phyloP scores from a whole-genome alignment of 92 coral and sea anemone species.

The Parazoanthus swiftii region DNA sequence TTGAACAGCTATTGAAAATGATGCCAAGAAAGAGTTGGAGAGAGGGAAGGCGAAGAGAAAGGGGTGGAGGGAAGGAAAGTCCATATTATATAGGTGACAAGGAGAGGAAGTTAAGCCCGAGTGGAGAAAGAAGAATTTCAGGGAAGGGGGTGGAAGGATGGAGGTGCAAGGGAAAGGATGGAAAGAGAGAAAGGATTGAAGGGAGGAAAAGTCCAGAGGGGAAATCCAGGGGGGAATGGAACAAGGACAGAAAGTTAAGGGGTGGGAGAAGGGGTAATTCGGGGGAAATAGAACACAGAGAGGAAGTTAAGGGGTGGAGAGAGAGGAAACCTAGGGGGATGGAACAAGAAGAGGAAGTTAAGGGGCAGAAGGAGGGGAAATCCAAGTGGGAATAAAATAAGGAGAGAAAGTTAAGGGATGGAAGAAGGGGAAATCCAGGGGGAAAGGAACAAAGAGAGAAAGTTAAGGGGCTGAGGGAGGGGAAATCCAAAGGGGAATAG shows the following conservation, averaged over 20 bases:
- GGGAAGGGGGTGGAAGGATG: too few species aligned
- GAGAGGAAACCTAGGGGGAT: background rate
- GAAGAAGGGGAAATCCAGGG: background rate
- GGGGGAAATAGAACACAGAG: too few species aligned
- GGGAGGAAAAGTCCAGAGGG: background rate
- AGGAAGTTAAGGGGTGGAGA: too few species aligned
- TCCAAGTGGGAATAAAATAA: background rate
- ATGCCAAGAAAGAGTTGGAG: background rate
- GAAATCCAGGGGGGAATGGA: background rate
- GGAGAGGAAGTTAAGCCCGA: too few species aligned
- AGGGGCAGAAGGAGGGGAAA: conserved; percentile 2
- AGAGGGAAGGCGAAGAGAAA: background rate
- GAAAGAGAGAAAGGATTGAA: background rate
- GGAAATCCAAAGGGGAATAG: too few species aligned
- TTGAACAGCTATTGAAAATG: background rate
- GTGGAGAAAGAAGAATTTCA: too few species aligned
- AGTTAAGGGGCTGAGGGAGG: background rate
- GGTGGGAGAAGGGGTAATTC: too few species aligned
- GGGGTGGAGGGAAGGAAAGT: conserved; percentile 2
- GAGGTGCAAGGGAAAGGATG: background rate
- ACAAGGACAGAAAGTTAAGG: background rate
- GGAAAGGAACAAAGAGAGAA: background rate
- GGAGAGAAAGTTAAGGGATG: background rate
- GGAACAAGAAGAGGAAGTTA: too few species aligned
- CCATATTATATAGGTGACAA: too few species aligned